phyloP scores from a whole-genome alignment of 2,113 vertebrate species.

The Myrmecobius fasciatus region DNA sequence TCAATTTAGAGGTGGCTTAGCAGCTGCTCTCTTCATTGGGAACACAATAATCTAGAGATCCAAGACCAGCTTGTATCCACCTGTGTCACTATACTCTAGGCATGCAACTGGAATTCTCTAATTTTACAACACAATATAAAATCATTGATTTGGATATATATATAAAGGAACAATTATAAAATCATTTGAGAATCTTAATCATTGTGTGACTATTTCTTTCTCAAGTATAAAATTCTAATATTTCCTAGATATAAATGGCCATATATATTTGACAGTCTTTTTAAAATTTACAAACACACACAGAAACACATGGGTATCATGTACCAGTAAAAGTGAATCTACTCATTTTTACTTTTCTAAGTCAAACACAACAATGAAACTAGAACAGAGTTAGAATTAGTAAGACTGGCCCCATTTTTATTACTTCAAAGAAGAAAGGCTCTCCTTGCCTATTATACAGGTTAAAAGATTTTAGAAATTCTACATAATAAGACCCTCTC shows the following conservation, averaged over 20 bases:
- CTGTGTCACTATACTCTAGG: background rate
- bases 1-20: background rate
- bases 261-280: background rate
- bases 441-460: background rate
- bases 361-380: background rate
- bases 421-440: slow-evolving; percentile 14
- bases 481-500: slow-evolving; percentile 37
- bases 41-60: background rate
- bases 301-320: background rate
- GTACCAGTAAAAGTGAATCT: background rate
- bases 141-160: background rate
- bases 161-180: background rate
- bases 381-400: background rate
- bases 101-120: background rate
- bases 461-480: background rate
- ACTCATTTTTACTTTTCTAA: background rate
- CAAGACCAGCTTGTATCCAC: background rate
- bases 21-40: background rate
- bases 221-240: background rate
- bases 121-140: background rate
- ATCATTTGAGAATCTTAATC: background rate
- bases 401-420: slow-evolving; percentile 1
- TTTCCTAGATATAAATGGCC: background rate
- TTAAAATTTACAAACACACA: too few species aligned
- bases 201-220: background rate